Evolutionary conservation across 2,797 vertebrate genomes (phyloP).

Genomic region (Philypnodon macrostomus): DNA sequence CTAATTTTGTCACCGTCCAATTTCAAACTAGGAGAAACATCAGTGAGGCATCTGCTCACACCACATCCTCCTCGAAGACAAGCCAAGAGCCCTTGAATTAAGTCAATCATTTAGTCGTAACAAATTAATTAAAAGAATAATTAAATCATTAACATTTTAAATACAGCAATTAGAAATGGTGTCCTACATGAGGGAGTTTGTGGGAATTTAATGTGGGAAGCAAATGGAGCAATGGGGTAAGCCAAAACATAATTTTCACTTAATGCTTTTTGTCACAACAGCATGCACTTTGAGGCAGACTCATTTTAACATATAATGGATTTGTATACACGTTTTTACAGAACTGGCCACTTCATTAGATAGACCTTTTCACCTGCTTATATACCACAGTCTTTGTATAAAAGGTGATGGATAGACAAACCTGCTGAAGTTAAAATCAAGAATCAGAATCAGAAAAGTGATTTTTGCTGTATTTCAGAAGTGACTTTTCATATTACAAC

Average conservation of each 20-base stretch:
- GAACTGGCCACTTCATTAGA: no score
- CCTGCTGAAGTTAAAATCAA: no score
- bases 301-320: conserved; percentile 32
- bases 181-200: conserved; percentile 81
- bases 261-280: conserved; percentile 53
- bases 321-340: conserved; percentile 25
- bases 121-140: conserved; percentile 86
- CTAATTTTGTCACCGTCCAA: conserved; percentile 13
- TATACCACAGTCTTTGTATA: no score
- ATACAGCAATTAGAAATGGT: conserved; percentile 80
- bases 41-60: conserved; percentile 51
- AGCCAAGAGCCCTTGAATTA: conserved; percentile 77
- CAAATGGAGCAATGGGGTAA: conserved; percentile 71
- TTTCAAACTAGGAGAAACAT: conserved; percentile 47
- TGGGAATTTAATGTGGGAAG: conserved; percentile 76
- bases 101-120: conserved; percentile 82
- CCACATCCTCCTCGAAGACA: conserved; percentile 57
- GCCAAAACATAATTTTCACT: conserved; percentile 70
- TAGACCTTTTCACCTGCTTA: no score
- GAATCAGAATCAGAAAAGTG: no score
- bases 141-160: conserved; percentile 84
- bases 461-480: no score
- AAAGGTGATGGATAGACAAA: no score
- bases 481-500: no score
- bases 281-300: conserved; percentile 58